These are phyloP conservation scores for Cataglyphis albicans DNA, from an alignment of 2,888 invertebrate species.

Conservation along the genomic window DNA sequence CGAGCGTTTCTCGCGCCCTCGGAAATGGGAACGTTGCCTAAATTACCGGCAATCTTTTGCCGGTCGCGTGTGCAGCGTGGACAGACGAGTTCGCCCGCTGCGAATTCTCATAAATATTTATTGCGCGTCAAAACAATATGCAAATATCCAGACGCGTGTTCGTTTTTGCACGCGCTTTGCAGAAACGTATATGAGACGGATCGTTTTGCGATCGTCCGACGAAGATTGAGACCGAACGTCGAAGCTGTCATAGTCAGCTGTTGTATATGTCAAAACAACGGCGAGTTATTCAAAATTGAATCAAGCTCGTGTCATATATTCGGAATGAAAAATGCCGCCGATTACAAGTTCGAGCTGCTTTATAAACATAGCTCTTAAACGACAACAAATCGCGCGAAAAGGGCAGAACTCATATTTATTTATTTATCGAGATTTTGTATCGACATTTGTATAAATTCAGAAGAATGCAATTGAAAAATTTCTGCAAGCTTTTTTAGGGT, in stretches of 20 bases:
- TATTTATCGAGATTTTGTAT: slow-evolving; percentile 4
- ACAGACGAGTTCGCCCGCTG: slow-evolving; percentile 58
- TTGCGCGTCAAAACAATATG: slow-evolving; percentile 64
- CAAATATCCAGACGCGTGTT: slow-evolving; percentile 58
- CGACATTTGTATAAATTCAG: slow-evolving; percentile 3
- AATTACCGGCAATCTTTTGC: slow-evolving; percentile 38
- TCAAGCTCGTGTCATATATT: slow-evolving; percentile 8
- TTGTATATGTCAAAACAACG: slow-evolving; percentile 19
- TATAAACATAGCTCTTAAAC: not conserved
- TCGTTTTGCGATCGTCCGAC: slow-evolving; percentile 28
- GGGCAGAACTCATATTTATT: slow-evolving; percentile 4
- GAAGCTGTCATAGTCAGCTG: slow-evolving; percentile 15
- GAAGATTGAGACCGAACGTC: slow-evolving; percentile 50
- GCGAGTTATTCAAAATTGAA: slow-evolving; percentile 12
- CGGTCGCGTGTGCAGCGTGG: slow-evolving; percentile 22
- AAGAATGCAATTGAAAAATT: not conserved
- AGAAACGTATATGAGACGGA: not conserved
- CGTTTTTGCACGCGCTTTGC: slow-evolving; percentile 15
- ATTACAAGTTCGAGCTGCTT: not conserved
- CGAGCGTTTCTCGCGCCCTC: not conserved
- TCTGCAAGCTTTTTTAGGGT: not conserved
- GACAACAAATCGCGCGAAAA: not conserved
- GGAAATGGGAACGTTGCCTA: slow-evolving; percentile 19
- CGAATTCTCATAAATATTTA: slow-evolving; percentile 82
- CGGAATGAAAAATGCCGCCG: slow-evolving; percentile 26